These are phyloP conservation scores for Buphagus erythrorhynchus DNA, from an alignment of 2,797 vertebrate species.

Conservation along the genomic window DNA sequence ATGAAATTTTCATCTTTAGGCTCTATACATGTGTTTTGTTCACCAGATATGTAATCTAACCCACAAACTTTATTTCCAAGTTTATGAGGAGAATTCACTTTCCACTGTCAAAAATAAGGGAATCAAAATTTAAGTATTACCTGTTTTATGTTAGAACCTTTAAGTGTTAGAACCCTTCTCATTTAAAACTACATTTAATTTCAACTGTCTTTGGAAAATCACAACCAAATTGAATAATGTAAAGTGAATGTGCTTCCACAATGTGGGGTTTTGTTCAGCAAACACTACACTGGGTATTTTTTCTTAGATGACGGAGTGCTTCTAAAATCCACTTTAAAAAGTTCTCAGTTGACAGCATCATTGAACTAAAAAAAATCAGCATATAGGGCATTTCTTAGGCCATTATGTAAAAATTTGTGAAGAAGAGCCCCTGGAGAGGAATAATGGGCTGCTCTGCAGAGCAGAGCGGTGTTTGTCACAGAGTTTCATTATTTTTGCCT, in stretches of 20 bases:
- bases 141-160: not conserved
- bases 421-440: not conserved
- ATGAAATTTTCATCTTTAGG: not conserved
- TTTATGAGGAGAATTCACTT: not conserved
- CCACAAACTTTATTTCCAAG: not conserved
- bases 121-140: not conserved
- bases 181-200: not conserved
- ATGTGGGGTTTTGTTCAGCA: not conserved
- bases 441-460: accelerated
- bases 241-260: not conserved
- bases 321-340: not conserved
- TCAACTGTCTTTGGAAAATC: not conserved
- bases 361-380: not conserved
- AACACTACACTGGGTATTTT: accelerated
- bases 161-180: not conserved
- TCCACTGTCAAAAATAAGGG: not conserved
- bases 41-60: not conserved
- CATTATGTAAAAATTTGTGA: not conserved
- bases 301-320: not conserved
- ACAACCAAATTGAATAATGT: not conserved
- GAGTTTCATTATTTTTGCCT: not conserved
- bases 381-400: not conserved
- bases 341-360: not conserved
- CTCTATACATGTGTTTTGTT: not conserved
- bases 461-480: not conserved